These are phyloP conservation scores for Drosophila nebulosa DNA, from an alignment of 1,140 invertebrate species.

Conservation along the genomic window DNA sequence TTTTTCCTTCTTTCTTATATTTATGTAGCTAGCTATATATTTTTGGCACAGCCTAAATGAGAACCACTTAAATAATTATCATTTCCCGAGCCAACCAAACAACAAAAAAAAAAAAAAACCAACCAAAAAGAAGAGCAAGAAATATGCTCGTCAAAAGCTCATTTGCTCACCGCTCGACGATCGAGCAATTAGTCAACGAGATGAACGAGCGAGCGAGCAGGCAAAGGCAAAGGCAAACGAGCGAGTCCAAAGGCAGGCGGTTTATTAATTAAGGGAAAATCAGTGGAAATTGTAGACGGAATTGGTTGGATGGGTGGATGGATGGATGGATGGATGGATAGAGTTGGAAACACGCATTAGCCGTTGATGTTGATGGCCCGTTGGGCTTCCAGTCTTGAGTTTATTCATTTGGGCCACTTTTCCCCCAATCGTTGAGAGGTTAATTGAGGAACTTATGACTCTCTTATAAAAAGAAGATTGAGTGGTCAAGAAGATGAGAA, in stretches of 20 bases:
- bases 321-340: too few species aligned
- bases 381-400: slow-evolving; percentile 65
- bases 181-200: slow-evolving; percentile 70
- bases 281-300: slow-evolving; percentile 46
- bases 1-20: not conserved
- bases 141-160: slow-evolving; percentile 72
- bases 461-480: not conserved
- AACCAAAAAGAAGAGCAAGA: not conserved
- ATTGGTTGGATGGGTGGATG: not conserved
- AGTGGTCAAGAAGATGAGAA: not conserved
- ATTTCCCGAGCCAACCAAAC: slow-evolving; percentile 55
- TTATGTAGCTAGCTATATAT: slow-evolving; percentile 7
- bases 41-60: slow-evolving; percentile 62
- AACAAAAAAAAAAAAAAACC: not conserved
- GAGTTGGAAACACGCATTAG: slow-evolving; percentile 61
- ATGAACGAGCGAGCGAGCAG: slow-evolving; percentile 19
- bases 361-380: slow-evolving; percentile 65
- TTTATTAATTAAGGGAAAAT: slow-evolving; percentile 74
- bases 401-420: not conserved
- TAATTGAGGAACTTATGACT: slow-evolving; percentile 3
- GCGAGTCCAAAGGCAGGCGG: slow-evolving; percentile 22
- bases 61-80: slow-evolving; percentile 75
- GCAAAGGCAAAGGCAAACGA: slow-evolving; percentile 10
- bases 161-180: slow-evolving; percentile 52
- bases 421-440: not conserved